A percentile compares a stretch with the other conserved stretches of the same genome.
Conservation (phyloP, 2,888 invertebrate genomes). For the Caenorhabditis macrosperma region DNA sequence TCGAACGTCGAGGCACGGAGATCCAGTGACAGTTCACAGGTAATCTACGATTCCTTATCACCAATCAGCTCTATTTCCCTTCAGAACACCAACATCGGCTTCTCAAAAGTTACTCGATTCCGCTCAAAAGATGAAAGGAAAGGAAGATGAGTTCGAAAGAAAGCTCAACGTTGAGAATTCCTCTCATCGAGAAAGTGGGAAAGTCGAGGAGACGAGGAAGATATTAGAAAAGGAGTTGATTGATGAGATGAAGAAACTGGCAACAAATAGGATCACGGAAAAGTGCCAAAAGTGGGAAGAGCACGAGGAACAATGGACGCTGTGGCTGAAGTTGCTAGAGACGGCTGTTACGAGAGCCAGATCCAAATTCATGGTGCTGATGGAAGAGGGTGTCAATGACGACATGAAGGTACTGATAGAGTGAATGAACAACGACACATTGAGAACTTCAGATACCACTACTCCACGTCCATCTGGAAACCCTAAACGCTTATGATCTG, state of each 20-base stretch:
- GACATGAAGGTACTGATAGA: not conserved
- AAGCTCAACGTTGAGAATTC: conserved; percentile 15
- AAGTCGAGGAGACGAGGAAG: conserved; percentile 5
- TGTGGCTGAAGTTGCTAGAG: not conserved
- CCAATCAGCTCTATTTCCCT: not conserved
- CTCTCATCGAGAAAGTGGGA: not conserved
- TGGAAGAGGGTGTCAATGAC: not conserved
- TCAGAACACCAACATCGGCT: not conserved
- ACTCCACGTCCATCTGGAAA: not conserved
- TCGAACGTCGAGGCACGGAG: too few relatives aligned
- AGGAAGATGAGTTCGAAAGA: conserved; percentile 5
- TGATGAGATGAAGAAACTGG: conserved; percentile 5
- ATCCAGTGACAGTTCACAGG: not conserved
- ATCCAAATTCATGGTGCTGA: not conserved
- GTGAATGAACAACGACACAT: too few relatives aligned
- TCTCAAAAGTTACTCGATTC: not conserved
- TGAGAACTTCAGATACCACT: conserved; percentile 3
- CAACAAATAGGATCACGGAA: not conserved
- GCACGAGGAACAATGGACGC: conserved; percentile 22
- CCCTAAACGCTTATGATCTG: not conserved
- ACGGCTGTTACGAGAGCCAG: not conserved
- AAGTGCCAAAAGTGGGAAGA: conserved; percentile 23
- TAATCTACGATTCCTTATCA: not conserved
- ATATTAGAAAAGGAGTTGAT: too few relatives aligned
- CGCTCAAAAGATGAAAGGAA: too few relatives aligned